Evolutionary conservation across 2,113 vertebrate species (phyloP).

Genomic region (Emydura subglobosa): DNA sequence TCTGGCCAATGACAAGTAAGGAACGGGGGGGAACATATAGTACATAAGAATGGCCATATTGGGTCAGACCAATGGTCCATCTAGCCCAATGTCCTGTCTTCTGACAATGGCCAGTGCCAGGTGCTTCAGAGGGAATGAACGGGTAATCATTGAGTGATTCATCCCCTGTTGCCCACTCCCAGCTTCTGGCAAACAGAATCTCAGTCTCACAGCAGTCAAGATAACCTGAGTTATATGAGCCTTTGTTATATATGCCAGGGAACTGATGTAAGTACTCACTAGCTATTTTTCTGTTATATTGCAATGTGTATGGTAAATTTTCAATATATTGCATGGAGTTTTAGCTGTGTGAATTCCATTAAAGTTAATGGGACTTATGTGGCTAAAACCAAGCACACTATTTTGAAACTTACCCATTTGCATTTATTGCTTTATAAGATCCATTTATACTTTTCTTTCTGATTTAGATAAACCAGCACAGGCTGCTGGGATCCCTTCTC

Average conservation of each 20-base stretch:
- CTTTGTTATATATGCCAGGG: not conserved
- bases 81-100: no score
- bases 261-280: not conserved
- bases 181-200: not conserved
- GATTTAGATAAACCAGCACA: not conserved
- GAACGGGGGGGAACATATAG: not conserved
- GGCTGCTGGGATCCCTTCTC: not conserved
- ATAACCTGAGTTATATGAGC: not conserved
- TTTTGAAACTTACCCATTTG: conserved; percentile 1
- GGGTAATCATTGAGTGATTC: no score
- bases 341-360: not conserved
- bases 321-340: not conserved
- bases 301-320: not conserved
- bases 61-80: no score
- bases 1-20: conserved; percentile 91
- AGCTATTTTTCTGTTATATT: not conserved
- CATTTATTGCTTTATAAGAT: not conserved
- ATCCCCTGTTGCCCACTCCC: no score
- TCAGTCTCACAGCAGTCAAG: not conserved
- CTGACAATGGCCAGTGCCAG: no score
- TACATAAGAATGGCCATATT: not conserved
- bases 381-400: not conserved
- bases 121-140: no score
- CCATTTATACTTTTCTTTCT: not conserved
- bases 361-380: not conserved